Percentiles rank a stretch among this genome's conserved stretches.
These are phyloP conservation scores for Bolinopsis microptera DNA, from an alignment of 37 sponge, comb jelly and placozoan species.

Conservation along the genomic window DNA sequence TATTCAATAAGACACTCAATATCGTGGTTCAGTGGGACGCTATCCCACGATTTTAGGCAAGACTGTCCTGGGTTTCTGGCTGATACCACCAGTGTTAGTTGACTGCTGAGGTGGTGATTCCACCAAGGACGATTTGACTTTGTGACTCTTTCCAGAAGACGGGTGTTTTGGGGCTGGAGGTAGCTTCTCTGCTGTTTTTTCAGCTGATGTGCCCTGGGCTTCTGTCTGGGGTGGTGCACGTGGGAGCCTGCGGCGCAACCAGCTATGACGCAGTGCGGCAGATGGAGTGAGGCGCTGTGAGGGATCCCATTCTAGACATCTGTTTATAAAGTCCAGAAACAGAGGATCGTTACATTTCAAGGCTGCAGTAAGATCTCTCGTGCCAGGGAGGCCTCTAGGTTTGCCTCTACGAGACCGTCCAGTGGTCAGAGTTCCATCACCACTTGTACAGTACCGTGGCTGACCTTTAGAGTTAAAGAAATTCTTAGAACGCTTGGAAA, in stretches of 20 bases:
- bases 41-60: conserved; percentile 86
- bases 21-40: not conserved
- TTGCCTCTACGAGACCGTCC: conserved; percentile 90
- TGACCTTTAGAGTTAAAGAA: conserved; percentile 82
- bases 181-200: conserved; percentile 22
- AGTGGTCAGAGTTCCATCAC: conserved; percentile 55
- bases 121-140: conserved; percentile 39
- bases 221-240: conserved; percentile 64
- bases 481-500: conserved; percentile 74
- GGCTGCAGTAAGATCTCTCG: conserved; percentile 86
- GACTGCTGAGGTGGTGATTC: conserved; percentile 67
- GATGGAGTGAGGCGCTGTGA: conserved; percentile 75
- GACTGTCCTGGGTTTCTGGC: conserved; percentile 74
- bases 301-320: conserved; percentile 80
- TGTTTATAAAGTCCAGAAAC: conserved; percentile 79
- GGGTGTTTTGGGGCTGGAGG: conserved; percentile 69
- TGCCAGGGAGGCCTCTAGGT: conserved; percentile 77
- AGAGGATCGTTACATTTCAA: conserved; percentile 89
- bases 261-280: conserved; percentile 78
- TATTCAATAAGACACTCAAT: not conserved
- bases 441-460: conserved; percentile 68
- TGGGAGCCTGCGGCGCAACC: conserved; percentile 74
- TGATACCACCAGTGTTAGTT: conserved; percentile 62
- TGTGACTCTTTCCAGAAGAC: conserved; percentile 63
- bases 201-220: conserved; percentile 18